A percentile compares a stretch with the other conserved stretches of the same genome.
Evolutionary conservation across 2,797 vertebrate species (phyloP).

Genomic region (Amblyopsis hoosieri): DNA sequence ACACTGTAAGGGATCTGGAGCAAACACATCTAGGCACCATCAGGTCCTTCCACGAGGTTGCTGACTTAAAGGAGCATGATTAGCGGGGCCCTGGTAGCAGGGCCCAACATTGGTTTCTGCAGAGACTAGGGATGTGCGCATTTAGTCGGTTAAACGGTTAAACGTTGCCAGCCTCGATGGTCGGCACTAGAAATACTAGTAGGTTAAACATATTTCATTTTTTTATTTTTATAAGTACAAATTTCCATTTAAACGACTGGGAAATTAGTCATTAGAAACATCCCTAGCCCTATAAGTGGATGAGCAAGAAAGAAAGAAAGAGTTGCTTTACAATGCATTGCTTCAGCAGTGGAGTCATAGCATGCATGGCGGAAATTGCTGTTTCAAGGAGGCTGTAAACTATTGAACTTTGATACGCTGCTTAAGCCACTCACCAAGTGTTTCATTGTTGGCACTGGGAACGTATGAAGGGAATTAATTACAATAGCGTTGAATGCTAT

Average conservation of each 20-base stretch:
- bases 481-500: too few relatives aligned
- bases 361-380: background rate
- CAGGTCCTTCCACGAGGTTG: slow-evolving; percentile 30
- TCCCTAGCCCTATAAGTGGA: background rate
- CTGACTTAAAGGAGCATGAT: slow-evolving; percentile 30
- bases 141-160: slow-evolving; percentile 7
- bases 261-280: too few relatives aligned
- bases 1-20: slow-evolving; percentile 27
- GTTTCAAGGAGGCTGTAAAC: slow-evolving; percentile 2
- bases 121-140: slow-evolving; percentile 13
- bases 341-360: background rate
- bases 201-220: too few relatives aligned
- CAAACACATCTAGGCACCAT: slow-evolving; percentile 31
- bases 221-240: too few relatives aligned
- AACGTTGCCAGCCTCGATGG: slow-evolving; percentile 1
- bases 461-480: too few relatives aligned
- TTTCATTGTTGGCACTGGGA: too few relatives aligned
- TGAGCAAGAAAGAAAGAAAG: background rate
- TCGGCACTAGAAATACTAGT: too few relatives aligned
- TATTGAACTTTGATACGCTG: slow-evolving; percentile 7
- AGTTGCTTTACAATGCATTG: slow-evolving; percentile 16
- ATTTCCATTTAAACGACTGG: too few relatives aligned
- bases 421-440: slow-evolving; percentile 7
- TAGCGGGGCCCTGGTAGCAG: slow-evolving; percentile 21
- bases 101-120: slow-evolving; percentile 49